These are phyloP conservation scores for Rhabdomys pumilio DNA, from an alignment of 2,797 vertebrate species.

Conservation along the genomic window DNA sequence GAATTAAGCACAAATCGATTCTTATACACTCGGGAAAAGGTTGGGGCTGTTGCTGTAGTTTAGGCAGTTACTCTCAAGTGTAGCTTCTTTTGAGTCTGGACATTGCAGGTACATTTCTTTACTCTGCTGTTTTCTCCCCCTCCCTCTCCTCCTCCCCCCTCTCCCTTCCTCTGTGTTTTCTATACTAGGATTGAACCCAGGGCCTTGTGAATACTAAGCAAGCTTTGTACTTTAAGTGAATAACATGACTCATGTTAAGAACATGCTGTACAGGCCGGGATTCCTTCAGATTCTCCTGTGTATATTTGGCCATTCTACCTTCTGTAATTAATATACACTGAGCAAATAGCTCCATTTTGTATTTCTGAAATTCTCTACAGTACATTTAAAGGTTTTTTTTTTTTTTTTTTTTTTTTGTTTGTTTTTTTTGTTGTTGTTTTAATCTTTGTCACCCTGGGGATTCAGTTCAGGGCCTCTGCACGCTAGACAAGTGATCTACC, in stretches of 20 bases:
- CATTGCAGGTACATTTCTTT: background rate
- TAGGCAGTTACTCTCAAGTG: conserved; percentile 13
- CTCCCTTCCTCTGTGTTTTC: background rate
- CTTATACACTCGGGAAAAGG: conserved; percentile 16
- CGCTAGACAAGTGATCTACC: background rate
- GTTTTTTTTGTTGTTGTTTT: background rate
- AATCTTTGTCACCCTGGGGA: background rate
- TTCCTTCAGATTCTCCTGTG: conserved; percentile 59
- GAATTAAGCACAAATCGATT: conserved; percentile 69
- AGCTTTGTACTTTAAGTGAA: background rate
- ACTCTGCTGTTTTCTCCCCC: background rate
- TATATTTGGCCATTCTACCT: conserved; percentile 1
- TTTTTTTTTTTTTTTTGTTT: background rate
- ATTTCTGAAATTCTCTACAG: conserved; percentile 59
- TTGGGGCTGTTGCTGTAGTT: conserved; percentile 12
- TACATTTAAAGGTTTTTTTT: background rate
- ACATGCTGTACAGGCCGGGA: background rate
- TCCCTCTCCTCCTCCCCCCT: too few relatives aligned
- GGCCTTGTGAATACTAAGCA: background rate
- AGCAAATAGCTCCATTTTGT: conserved; percentile 54
- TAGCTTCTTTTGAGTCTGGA: conserved; percentile 52
- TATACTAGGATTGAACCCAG: background rate
- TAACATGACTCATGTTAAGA: background rate
- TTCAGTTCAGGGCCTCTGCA: background rate
- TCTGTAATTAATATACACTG: conserved; percentile 50